Evolutionary conservation across 2,888 invertebrate genomes (phyloP).

Genomic region (Acrobasis consociella): DNA sequence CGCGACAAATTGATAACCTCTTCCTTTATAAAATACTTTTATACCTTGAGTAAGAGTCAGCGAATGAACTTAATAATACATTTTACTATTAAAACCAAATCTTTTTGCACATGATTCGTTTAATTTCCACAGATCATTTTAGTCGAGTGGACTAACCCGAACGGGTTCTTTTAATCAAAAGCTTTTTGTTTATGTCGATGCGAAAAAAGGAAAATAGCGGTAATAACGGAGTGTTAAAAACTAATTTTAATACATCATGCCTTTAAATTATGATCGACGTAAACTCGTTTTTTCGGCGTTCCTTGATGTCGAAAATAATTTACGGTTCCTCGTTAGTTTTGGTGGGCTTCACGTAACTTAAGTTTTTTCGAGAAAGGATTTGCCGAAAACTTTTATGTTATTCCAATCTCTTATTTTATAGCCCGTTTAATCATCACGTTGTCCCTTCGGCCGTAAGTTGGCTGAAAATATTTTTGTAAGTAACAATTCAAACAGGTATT

Average conservation of each 20-base stretch:
- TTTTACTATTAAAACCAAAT: no score
- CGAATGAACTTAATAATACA: no score
- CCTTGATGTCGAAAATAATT: conserved; percentile 15
- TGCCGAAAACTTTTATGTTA: background rate
- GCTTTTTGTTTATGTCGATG: conserved; percentile 19
- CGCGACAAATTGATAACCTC: no score
- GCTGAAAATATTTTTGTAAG: no score
- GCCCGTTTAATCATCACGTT: no score
- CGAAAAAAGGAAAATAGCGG: conserved; percentile 14
- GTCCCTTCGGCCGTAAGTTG: no score
- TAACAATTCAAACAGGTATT: no score
- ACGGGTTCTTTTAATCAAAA: conserved; percentile 22
- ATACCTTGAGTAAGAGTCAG: no score
- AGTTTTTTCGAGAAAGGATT: background rate
- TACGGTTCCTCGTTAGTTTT: conserved; percentile 12
- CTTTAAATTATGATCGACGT: conserved; percentile 16
- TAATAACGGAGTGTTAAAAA: conserved; percentile 19
- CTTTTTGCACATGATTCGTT: no score
- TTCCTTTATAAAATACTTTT: no score
- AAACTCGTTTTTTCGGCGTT: conserved; percentile 4
- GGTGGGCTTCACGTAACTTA: background rate
- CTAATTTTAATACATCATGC: conserved; percentile 17
- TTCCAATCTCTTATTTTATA: no score
- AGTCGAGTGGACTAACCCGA: background rate
- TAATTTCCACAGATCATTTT: no score